Evolutionary conservation across 2,113 vertebrate genomes (phyloP), one percentile per base, ranked within the genome.

Genomic region (Upupa epops): DNA sequence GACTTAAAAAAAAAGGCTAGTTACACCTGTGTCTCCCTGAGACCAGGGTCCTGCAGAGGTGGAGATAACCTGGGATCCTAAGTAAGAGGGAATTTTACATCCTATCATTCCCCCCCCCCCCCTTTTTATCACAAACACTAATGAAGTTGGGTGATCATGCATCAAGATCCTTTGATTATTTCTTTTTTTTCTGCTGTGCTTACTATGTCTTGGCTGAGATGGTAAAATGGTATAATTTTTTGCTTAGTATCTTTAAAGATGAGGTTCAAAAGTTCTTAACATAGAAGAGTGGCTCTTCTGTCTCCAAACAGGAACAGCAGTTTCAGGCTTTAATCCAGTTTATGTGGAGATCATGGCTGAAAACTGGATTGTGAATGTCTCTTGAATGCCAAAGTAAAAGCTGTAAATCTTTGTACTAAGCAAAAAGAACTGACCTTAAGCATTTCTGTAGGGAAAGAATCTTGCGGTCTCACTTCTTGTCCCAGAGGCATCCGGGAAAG

Each of bases 261-360:
- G 87, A 95, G n/a, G 60, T 87, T 85, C 49, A 59, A 77, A 71
- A 89, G 52, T 64, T 34, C 16, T 91, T 59, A 32, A 79, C 4
- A 17, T 78, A 89, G 81, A 91, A 61, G 26, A 40, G 58, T 84
- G 66, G 16, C 22, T 90, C 28, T 90, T 66, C 40, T 76, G 64
- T 58, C 68, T 93, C 89, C 72, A 73, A 64, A 91, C 0, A 0
- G 75, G 19, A 94, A 46, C 28, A 87, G 56, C 21, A 48, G 11
- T 88, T 92, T 83, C 78, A 89, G 82, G 75, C 77, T 92, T 83
- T 80, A 84, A 81, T 87, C 16, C 65, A 69, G 52, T 82, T 63
- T 88, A 56, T 63, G 94, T 85, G 63, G 63, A 65, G 71, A 84
- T 52, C 46, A n/a, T 25, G 70, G 51, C 52, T 58, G 83, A 88